Evolutionary conservation across 2,113 vertebrate genomes (phyloP).

Genomic region (Vireo altiloquus): DNA sequence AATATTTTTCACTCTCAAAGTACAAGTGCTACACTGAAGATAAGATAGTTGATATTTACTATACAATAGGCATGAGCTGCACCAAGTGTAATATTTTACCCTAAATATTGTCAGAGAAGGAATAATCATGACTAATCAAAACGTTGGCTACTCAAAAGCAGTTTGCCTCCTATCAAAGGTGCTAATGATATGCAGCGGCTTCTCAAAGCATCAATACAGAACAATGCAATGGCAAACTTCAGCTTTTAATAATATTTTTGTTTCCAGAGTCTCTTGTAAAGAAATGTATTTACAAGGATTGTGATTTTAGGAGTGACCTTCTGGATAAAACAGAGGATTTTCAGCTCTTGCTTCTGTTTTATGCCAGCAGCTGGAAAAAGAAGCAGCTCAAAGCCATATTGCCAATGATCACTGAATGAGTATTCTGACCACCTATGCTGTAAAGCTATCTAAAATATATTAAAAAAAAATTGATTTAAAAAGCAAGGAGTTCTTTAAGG

Average conservation of each 20-base stretch:
- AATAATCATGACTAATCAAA: background rate
- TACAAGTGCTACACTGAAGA: background rate
- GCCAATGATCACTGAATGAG: background rate
- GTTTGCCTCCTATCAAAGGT: background rate
- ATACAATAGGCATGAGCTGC: background rate
- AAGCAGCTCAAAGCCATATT: background rate
- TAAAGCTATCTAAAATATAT: background rate
- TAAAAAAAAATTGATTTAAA: background rate
- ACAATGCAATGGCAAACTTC: background rate
- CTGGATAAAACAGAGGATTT: background rate
- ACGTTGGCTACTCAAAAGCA: rapidly evolving
- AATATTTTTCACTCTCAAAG: background rate
- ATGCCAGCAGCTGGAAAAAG: background rate
- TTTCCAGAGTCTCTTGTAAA: background rate
- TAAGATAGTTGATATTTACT: background rate
- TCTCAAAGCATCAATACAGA: background rate
- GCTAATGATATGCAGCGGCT: background rate
- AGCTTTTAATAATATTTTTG: background rate
- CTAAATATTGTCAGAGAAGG: background rate
- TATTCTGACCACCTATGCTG: background rate
- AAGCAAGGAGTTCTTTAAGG: background rate
- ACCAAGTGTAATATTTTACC: background rate
- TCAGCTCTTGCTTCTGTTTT: background rate
- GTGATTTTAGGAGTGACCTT: background rate
- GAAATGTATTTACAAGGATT: background rate